Conservation (phyloP, 2,888 invertebrate species). For the Adelphocoris suturalis region DNA sequence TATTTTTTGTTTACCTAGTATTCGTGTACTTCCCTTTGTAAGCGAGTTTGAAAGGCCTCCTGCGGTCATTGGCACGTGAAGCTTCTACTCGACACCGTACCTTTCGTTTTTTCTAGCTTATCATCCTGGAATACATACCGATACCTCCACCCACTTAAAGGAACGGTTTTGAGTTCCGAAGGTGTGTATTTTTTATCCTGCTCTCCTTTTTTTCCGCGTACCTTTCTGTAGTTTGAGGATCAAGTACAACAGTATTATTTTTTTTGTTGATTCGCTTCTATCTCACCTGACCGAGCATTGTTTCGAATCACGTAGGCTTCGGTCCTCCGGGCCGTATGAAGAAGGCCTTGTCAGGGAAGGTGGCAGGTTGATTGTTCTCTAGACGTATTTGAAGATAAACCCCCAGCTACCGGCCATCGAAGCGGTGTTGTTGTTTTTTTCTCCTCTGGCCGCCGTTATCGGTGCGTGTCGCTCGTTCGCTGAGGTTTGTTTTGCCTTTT, state of each 20-base stretch:
- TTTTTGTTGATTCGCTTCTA: constrained; percentile 7
- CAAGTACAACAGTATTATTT: constrained; percentile 13
- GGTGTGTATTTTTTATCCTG: neutral
- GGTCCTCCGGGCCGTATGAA: constrained; percentile 1
- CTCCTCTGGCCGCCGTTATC: neutral
- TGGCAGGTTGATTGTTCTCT: constrained; percentile 31
- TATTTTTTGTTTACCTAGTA: neutral
- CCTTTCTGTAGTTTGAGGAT: neutral
- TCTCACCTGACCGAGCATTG: constrained; percentile 18
- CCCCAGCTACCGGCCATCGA: neutral
- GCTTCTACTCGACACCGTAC: neutral
- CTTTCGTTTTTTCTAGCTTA: neutral
- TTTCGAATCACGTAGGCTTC: constrained; percentile 6
- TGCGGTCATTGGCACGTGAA: constrained; percentile 29
- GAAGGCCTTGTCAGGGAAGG: constrained; percentile 15
- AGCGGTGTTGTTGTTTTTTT: neutral
- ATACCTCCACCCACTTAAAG: constrained; percentile 9
- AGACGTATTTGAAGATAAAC: constrained; percentile 34
- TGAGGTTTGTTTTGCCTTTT: constrained; percentile 25
- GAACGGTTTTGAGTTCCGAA: constrained; percentile 15
- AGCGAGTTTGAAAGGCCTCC: neutral
- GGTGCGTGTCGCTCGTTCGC: constrained; percentile 16
- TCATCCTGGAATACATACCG: constrained; percentile 3
- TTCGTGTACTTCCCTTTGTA: no score
- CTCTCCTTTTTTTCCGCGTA: neutral